phyloP scores from a whole-genome alignment of 2,888 invertebrate species.

The Hermaeophaga mercurialis region DNA sequence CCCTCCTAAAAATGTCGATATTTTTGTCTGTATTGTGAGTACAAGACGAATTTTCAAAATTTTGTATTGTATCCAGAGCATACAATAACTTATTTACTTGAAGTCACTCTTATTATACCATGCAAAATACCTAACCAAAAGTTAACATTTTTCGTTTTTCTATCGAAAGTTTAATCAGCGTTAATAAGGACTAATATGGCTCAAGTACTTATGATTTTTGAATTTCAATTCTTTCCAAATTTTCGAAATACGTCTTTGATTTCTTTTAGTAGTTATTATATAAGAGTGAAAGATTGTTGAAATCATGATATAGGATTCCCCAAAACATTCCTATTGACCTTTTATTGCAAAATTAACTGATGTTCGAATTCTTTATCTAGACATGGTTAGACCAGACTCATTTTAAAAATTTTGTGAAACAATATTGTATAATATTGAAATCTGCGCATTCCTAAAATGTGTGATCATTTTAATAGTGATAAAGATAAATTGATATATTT shows the following conservation, averaged over 20 bases:
- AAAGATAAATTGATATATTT: slow-evolving; percentile 3
- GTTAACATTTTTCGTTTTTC: too few relatives aligned
- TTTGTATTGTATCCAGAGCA: neutral
- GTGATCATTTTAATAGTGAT: slow-evolving; percentile 4
- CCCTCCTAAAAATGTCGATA: too few relatives aligned
- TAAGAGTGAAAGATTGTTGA: neutral
- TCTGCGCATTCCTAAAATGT: neutral
- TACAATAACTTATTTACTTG: too few relatives aligned
- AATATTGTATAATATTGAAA: neutral
- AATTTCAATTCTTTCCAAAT: too few relatives aligned
- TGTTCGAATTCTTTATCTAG: neutral
- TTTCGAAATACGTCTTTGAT: slow-evolving; percentile 2
- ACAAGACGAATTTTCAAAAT: neutral
- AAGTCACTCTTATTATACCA: too few relatives aligned
- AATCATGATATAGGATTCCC: too few relatives aligned
- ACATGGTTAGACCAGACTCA: neutral
- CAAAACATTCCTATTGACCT: neutral
- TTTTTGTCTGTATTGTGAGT: too few relatives aligned
- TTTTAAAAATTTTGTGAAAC: neutral
- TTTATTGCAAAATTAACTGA: neutral
- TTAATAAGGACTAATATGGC: too few relatives aligned
- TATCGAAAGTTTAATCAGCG: too few relatives aligned
- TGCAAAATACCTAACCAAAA: too few relatives aligned
- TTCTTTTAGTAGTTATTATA: slow-evolving; percentile 13
- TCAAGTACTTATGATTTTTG: too few relatives aligned